phyloP scores from a whole-genome alignment of 2,888 invertebrate species.

The Ormyrus pomaceus region DNA sequence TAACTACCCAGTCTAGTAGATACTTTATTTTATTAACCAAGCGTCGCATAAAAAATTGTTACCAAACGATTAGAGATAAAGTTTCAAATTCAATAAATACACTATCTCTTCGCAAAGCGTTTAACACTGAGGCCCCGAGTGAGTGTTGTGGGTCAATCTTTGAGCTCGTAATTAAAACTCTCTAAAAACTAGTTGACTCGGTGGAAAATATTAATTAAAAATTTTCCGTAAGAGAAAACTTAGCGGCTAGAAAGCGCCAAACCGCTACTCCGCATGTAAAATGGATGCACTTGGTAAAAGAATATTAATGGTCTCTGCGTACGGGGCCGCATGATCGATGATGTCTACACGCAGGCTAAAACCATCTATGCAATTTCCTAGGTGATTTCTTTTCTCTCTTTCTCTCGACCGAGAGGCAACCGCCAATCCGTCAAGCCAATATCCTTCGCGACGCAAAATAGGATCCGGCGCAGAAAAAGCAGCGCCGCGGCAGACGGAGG shows the following conservation, averaged over 20 bases:
- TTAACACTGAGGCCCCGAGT: no score
- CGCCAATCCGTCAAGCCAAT: conserved; percentile 39
- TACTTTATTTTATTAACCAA: neutral
- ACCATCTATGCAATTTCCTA: conserved; percentile 35
- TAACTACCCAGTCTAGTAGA: neutral
- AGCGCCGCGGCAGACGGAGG: conserved; percentile 8
- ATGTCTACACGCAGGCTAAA: conserved; percentile 24
- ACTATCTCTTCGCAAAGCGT: no score
- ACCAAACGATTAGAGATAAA: no score
- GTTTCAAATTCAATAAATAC: no score
- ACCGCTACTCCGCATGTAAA: conserved; percentile 3
- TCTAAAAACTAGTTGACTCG: no score
- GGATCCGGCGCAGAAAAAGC: neutral
- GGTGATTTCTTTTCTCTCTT: conserved; percentile 27
- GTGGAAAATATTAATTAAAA: conserved; percentile 39
- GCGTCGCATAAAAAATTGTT: no score
- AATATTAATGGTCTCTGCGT: conserved; percentile 48
- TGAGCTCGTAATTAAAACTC: no score
- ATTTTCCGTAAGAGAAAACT: conserved; percentile 2
- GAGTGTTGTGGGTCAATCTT: no score
- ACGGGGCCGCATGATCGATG: conserved; percentile 45
- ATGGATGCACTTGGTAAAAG: conserved; percentile 37
- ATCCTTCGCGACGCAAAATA: conserved; percentile 25
- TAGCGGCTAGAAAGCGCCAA: neutral
- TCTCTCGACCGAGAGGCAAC: neutral